Evolutionary conservation across 2,888 invertebrate species (phyloP), one percentile per base, ranked within the genome.

Genomic region (Lutraria lutraria): DNA sequence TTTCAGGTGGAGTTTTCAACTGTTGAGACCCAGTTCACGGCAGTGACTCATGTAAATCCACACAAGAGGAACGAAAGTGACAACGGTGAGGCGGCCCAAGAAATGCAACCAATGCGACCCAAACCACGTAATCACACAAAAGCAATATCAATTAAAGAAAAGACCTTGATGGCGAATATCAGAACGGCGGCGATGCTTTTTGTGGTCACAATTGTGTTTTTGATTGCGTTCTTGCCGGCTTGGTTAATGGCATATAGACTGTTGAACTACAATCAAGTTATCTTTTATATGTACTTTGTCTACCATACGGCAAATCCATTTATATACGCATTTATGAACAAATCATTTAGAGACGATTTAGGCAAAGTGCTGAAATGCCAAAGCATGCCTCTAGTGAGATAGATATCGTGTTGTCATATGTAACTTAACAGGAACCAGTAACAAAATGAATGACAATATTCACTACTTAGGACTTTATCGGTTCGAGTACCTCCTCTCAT

Each of bases 171-270:
- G 56, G 95, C 95, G n/a, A 96, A 96, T 90, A 94, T 96, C 60
- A 95, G 96, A 83, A 96, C 96, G n/a, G 96, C 96, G 10, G 95
- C 94, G 80, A 96, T 96, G 96, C 90, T 96, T 89, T 96, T 96
- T 92, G 96, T 96, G 4, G 96, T 96, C 3, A 96, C 96, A 0
- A 89, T 96, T 13, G 96, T 96, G 81, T 96, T 96, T 89, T 91
- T 96, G n/a, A 90, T 96, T 29, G 95, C 96, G 0, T 96, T 96
- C 89, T 88, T 96, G 29, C 96, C 96, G 0, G 95, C 96, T 12
- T 95, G 94, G 92, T 92, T 96, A 15, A 96, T 95, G 95, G 94
- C 95, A 12, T 90, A 94, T 72, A 53, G 81, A 19, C 53, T 95
- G 25, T 83, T 96, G 8, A 89, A 91, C 0, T 93, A 93, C 87